Evolutionary conservation across 1,140 invertebrate genomes (phyloP), one percentile per base, ranked within the genome.

Genomic region (Drosophila baimaii): DNA sequence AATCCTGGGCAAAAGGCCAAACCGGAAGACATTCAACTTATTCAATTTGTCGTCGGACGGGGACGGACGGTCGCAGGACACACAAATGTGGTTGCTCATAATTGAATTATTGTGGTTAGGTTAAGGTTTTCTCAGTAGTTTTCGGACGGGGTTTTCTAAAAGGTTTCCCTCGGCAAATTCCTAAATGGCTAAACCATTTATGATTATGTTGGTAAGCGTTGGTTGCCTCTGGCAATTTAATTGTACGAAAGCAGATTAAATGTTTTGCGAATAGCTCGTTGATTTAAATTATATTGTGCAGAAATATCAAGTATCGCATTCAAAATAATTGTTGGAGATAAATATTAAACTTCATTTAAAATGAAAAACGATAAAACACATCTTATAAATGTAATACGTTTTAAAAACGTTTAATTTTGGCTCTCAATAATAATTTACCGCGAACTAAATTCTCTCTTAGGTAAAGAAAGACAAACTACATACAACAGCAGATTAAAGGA

Each of bases 21-120:
- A 46, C 69, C 56, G 27, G 61, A 47, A 29, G 79, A 74, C 82
- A 64, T 86, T 78, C 64, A 82, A 76, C 82, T 82, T 70, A 59
- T 82, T 70, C 82, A 81, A 85, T 85, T 86, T 85, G 82, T 78
- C 41, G 65, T 31, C 10, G 41, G n/a, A n/a, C n/a, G n/a, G n/a
- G 19, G 13, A 15, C 12, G 19, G 29, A 17, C 47, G 25, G 47
- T 6, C 10, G 47, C 47, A 31, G 25, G 19, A 35, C 39, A 47
- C 51, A 19, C 39, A 70, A 70, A 70, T 71, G 68, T 70, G 73
- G 71, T 37, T 21, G 62, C 73, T 76, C 72, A 76, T 76, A 76
- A 76, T 76, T 76, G 52, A 76, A 76, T 68, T 76, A 76, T 76
- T 76, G 61, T 68, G 72, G 73, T 43, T 65, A 29, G 19, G 19